Evolutionary conservation across 2,888 invertebrate species (phyloP).

Genomic region (Agelastica alni): DNA sequence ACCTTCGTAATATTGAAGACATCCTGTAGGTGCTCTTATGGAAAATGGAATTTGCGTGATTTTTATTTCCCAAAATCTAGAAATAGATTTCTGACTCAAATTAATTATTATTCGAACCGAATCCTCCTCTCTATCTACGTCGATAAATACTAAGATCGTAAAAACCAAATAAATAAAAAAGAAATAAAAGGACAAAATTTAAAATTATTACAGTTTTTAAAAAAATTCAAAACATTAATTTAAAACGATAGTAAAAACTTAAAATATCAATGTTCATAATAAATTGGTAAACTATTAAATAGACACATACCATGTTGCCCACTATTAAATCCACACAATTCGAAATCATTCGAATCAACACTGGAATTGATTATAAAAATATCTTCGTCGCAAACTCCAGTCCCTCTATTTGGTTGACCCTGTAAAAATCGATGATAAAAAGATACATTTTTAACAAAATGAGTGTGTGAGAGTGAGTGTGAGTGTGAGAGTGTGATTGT

Average conservation of each 20-base stretch:
- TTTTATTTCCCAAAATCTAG: slow-evolving; percentile 78
- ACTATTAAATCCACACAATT: slow-evolving; percentile 79
- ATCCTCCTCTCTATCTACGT: slow-evolving; percentile 62
- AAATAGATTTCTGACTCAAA: slow-evolving; percentile 66
- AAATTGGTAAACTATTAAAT: too few species aligned
- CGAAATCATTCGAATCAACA: slow-evolving; percentile 63
- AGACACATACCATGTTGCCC: slow-evolving; percentile 74
- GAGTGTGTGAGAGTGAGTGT: too few species aligned
- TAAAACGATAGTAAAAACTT: too few species aligned
- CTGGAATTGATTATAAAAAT: slow-evolving; percentile 66
- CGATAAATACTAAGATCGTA: slow-evolving; percentile 72
- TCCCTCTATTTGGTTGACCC: slow-evolving; percentile 82
- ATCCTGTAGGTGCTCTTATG: slow-evolving; percentile 75
- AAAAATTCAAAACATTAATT: too few species aligned
- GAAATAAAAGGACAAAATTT: too few species aligned
- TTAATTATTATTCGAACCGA: slow-evolving; percentile 60
- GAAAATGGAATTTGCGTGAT: slow-evolving; percentile 77
- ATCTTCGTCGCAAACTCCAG: slow-evolving; percentile 80
- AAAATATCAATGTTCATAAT: too few species aligned
- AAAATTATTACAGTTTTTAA: too few species aligned
- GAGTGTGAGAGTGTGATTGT: too few species aligned
- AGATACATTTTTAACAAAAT: too few species aligned
- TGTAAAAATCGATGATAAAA: too few species aligned
- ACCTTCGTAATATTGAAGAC: slow-evolving; percentile 73
- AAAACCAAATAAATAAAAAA: too few species aligned